Evolutionary conservation across 1,140 invertebrate species (phyloP), one percentile per base, ranked within the genome.

Genomic region (Zaprionus tsacasi): DNA sequence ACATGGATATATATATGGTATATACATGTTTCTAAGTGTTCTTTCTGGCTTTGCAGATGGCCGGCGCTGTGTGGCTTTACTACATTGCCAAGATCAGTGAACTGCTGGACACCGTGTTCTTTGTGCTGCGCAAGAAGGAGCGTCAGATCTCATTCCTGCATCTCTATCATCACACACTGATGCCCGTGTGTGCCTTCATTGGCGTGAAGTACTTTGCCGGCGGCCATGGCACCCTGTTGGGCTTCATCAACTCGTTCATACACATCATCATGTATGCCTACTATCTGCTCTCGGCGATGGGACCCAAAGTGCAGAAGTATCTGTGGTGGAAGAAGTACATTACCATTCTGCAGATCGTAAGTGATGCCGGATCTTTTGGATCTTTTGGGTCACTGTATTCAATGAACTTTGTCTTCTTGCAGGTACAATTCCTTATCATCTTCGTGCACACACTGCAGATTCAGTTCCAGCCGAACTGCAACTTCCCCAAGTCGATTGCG

Each of bases 311-410:
- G 90, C 96, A 97, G 91, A 96, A 97, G 85, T 97, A 97, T 91
- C 93, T 98, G 4, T 98, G 97, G 97, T 98, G 97, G 97, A 98
- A 98, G 93, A 97, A 95, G 86, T 96, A 98, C 87, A 94, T 98
- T 10, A 98, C 98, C 0, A 94, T 94, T 21, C 93, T 98, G 73
- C 98, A 98, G 93, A 94, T 98, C 93, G 95, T 97, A 91, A 94
- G 94, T 93, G 2, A 7, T 7, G 15, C 2, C 15, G 7, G 0
- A 11, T n/a, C n/a, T n/a, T n/a, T n/a, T n/a, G n/a, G n/a, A n/a
- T n/a, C n/a, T n/a, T n/a, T n/a, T n/a, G n/a, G n/a, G n/a, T n/a
- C n/a, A n/a, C n/a, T n/a, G n/a, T n/a, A n/a, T n/a, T n/a, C n/a
- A n/a, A n/a, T n/a, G n/a, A n/a, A n/a, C n/a, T 54, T 8, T 45